A percentile compares a stretch with the other conserved stretches of the same genome.
Conservation (phyloP, 2,888 invertebrate species). For the Neoaliturus tenellus region DNA sequence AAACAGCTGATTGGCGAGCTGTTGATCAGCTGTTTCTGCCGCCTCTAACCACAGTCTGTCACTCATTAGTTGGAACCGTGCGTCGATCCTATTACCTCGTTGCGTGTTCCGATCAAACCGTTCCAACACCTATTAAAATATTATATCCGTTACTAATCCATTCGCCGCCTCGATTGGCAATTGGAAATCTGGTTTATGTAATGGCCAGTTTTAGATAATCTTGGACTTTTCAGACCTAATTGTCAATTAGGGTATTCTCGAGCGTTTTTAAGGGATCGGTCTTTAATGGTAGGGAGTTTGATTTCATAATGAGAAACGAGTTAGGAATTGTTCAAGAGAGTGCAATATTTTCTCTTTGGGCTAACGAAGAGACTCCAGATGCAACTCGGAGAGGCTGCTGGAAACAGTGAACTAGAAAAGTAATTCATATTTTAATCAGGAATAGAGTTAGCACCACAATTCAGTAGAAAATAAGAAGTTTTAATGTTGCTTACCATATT, state of each 20-base stretch:
- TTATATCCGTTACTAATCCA: slow-evolving; percentile 32
- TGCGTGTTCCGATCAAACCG: slow-evolving; percentile 3
- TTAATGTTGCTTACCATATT: too few species aligned
- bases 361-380: not conserved
- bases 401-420: too few species aligned
- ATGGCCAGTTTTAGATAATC: not conserved
- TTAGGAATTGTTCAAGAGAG: not conserved
- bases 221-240: slow-evolving; percentile 2
- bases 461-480: too few species aligned
- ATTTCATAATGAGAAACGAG: too few species aligned
- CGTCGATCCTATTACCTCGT: not conserved
- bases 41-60: not conserved
- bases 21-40: not conserved
- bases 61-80: slow-evolving; percentile 6
- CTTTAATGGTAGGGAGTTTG: not conserved
- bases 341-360: not conserved
- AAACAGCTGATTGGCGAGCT: too few species aligned
- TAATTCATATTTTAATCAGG: too few species aligned
- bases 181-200: not conserved
- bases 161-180: slow-evolving; percentile 19
- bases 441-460: too few species aligned
- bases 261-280: not conserved
- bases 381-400: too few species aligned
- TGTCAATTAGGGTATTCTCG: not conserved
- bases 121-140: slow-evolving; percentile 35